Evolutionary conservation across 2,888 invertebrate species (phyloP), one percentile per base, ranked within the genome.

Genomic region (Oegoconia quadripuncta): DNA sequence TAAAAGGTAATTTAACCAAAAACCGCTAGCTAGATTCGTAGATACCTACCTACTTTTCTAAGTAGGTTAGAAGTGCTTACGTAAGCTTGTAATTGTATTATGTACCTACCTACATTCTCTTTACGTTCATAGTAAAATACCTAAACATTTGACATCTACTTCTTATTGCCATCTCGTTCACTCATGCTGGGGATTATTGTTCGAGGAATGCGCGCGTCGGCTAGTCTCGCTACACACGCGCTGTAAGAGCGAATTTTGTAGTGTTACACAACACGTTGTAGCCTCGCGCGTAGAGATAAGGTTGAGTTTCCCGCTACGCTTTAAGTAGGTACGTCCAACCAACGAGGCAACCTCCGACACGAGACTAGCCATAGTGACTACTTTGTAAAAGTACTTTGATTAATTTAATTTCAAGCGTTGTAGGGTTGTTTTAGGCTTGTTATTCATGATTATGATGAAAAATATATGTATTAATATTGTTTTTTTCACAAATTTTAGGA

Each of bases 91-190:
- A 80, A 82, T 81, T 81, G 74, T 75, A 77, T 79, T 80, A 71
- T 74, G 64, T 81, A 80, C 73, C 77, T 80, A 82, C 72, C 70
- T 79, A 76, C 76, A 66, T 77, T 77, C 75, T 70, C 76, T 77
- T 74, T 76, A 74, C 70, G 73, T 70, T 61, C 63, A 71, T 79
- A 80, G 75, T 77, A 78, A 81, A 79, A 79, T 86, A 87, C 83
- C 86, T 83, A 86, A 83, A 83, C 78, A 82, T 83, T 86, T 83
- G 81, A 82, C 75, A 83, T 81, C 69, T 76, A 83, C 80, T 84
- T 84, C 83, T 82, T 79, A 77, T 62, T 78, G 59, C 56, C 59
- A 46, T 87, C 86, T 74, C 79, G 68, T 68, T 86, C 64, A 55
- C 76, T 75, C 83, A 52, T 68, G 66, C 60, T 61, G 73, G 73